phyloP scores from a whole-genome alignment of 2,888 invertebrate genomes.

The Hypolimnas misippus region DNA sequence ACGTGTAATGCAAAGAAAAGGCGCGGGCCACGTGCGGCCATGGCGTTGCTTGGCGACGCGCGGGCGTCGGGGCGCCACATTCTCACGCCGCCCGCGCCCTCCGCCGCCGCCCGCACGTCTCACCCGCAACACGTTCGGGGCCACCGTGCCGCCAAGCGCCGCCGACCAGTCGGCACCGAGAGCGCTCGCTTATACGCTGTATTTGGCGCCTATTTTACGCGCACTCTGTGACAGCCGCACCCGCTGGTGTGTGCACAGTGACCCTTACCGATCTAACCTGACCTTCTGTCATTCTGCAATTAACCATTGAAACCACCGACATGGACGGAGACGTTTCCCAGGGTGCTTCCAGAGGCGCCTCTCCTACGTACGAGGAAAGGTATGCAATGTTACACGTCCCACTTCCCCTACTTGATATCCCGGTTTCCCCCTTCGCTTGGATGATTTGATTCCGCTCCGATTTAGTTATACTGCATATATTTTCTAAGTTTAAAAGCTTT shows the following conservation, averaged over 20 bases:
- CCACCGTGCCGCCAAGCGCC: constrained; percentile 41
- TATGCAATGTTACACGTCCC: constrained; percentile 56
- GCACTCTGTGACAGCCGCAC: constrained; percentile 37
- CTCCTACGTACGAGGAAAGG: constrained; percentile 73
- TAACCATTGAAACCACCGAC: constrained; percentile 36
- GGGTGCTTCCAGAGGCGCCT: constrained; percentile 66
- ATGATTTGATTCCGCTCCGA: constrained; percentile 21
- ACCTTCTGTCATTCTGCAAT: constrained; percentile 28
- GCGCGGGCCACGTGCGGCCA: constrained; percentile 65
- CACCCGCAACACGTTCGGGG: constrained; percentile 39
- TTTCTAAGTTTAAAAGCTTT: neutral
- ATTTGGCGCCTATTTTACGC: constrained; percentile 31
- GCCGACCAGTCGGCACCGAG: constrained; percentile 32
- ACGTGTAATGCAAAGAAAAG: constrained; percentile 30
- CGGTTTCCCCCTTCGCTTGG: constrained; percentile 31
- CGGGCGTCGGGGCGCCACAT: constrained; percentile 64
- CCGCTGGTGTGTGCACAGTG: constrained; percentile 34
- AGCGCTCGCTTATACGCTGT: constrained; percentile 28
- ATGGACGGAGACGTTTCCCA: constrained; percentile 75
- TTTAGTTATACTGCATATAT: constrained; percentile 1
- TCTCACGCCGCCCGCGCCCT: constrained; percentile 48
- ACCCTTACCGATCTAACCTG: constrained; percentile 10
- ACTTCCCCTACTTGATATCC: constrained; percentile 29
- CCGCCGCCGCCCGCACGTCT: constrained; percentile 37
- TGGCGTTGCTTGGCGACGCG: constrained; percentile 50